Evolutionary conservation across 2,888 invertebrate genomes (phyloP), one percentile per base, ranked within the genome.

Genomic region (Endotricha flammealis): DNA sequence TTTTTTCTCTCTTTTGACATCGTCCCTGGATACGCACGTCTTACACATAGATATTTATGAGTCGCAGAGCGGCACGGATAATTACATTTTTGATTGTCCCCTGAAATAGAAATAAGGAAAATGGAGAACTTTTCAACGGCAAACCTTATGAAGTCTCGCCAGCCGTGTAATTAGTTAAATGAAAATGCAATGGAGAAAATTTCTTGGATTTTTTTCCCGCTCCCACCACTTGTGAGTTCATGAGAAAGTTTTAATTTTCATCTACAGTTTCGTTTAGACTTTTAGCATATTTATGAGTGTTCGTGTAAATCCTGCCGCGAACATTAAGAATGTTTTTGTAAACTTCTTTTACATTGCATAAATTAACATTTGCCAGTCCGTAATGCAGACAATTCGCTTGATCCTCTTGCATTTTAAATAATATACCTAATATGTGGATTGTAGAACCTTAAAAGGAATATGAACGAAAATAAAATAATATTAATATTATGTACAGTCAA

Each of bases 1-100:
- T 41, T 42, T 16, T 16, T 16, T 44, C 42, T 48, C 56, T 55
- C 46, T 44, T 61, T 55, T 53, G 53, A 52, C 48, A 42, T 52
- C 44, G 25, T 31, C 25, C 35, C 36, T 25, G 25, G 38, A 29
- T 36, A 33, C 25, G 30, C 14, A 27, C 12, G 28, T 28, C 37
- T 25, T 39, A 13, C 17, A 29, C 41, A 44, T 40, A 37, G 32
- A 41, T 44, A 41, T 41, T 46, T 45, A 50, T 42, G 43, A 46
- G 35, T 28, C 16, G 30, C 44, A 41, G 36, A 39, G 34, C 42
- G 36, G 36, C 36, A 36, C 17, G 25, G 36, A 25, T 40, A 45
- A 45, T 45, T 38, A 42, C 33, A 20, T 28, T 38, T 32, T 29
- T 29, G 38, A 42, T 38, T 40, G 37, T 45, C 29, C 28, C 8